These are phyloP conservation scores for Drosophila peninsularis DNA, from an alignment of 2,888 invertebrate genomes.

Conservation along the genomic window DNA sequence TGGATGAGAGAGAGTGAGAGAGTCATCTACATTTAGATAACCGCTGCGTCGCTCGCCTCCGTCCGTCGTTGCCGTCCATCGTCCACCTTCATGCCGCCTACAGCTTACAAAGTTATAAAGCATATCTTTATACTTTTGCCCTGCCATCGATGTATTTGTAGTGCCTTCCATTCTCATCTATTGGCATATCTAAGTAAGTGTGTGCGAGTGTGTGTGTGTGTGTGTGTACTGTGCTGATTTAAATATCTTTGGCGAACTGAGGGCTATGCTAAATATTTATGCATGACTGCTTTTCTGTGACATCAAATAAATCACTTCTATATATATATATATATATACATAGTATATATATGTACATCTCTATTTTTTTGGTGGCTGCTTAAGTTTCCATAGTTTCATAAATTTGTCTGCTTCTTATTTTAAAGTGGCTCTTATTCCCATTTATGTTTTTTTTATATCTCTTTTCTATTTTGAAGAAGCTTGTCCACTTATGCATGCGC, in stretches of 20 bases:
- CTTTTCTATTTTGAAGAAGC: background rate
- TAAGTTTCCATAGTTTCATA: slow-evolving; percentile 17
- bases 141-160: slow-evolving; percentile 62
- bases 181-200: slow-evolving; percentile 13
- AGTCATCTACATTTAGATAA: slow-evolving; percentile 56
- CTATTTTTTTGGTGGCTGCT: slow-evolving; percentile 48
- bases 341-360: slow-evolving; percentile 9
- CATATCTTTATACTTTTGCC: slow-evolving; percentile 70
- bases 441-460: background rate
- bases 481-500: background rate
- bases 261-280: slow-evolving; percentile 80
- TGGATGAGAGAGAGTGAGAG: slow-evolving; percentile 17
- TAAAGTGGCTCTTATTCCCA: slow-evolving; percentile 1
- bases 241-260: slow-evolving; percentile 66
- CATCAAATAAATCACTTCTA: slow-evolving; percentile 79
- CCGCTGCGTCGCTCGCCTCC: slow-evolving; percentile 25
- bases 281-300: slow-evolving; percentile 80
- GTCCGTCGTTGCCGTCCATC: background rate
- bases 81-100: slow-evolving; percentile 43
- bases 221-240: slow-evolving; percentile 52
- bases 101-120: slow-evolving; percentile 69
- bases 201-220: slow-evolving; percentile 14
- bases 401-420: background rate
- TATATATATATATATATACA: slow-evolving; percentile 45
- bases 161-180: slow-evolving; percentile 44